Evolutionary conservation across 2,888 invertebrate genomes (phyloP), one percentile per base, ranked within the genome.

Genomic region (Orchestes rusci): DNA sequence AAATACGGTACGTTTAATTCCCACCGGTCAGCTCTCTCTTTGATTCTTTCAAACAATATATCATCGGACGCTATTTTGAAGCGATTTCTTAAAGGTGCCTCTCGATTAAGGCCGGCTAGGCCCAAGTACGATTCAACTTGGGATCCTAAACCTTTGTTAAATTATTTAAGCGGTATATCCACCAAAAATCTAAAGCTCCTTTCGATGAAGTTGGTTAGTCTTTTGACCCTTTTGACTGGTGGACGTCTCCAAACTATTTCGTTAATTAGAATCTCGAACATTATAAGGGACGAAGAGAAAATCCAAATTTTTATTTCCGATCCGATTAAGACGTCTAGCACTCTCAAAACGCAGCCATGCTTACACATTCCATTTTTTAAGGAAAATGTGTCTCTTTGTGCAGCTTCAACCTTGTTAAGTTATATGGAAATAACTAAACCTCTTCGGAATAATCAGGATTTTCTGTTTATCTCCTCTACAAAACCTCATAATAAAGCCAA

Each of bases 291-390:
- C 7, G 18, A 17, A 7, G 16, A 29, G 17, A 16, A 18, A n/a
- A 18, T 39, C 12, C 30, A 31, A 7, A 31, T 39, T 19, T 30
- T 29, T 39, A 39, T 39, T 29, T 13, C 30, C 4, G 39, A 39
- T 12, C 16, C 31, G 19, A 32, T 39, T 31, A n/a, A n/a, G n/a
- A n/a, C n/a, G n/a, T n/a, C n/a, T n/a, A n/a, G n/a, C n/a, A n/a
- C n/a, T n/a, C n/a, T n/a, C n/a, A n/a, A n/a, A n/a, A n/a, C n/a
- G n/a, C n/a, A n/a, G n/a, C n/a, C n/a, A n/a, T n/a, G n/a, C n/a
- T n/a, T n/a, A n/a, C n/a, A n/a, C n/a, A n/a, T n/a, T n/a, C n/a
- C n/a, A n/a, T n/a, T n/a, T n/a, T n/a, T n/a, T n/a, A n/a, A n/a
- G n/a, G n/a, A n/a, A n/a, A n/a, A n/a, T n/a, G n/a, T n/a, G n/a